phyloP scores from a whole-genome alignment of 2,113 vertebrate genomes.

The Stomatorhinus ivindoensis region DNA sequence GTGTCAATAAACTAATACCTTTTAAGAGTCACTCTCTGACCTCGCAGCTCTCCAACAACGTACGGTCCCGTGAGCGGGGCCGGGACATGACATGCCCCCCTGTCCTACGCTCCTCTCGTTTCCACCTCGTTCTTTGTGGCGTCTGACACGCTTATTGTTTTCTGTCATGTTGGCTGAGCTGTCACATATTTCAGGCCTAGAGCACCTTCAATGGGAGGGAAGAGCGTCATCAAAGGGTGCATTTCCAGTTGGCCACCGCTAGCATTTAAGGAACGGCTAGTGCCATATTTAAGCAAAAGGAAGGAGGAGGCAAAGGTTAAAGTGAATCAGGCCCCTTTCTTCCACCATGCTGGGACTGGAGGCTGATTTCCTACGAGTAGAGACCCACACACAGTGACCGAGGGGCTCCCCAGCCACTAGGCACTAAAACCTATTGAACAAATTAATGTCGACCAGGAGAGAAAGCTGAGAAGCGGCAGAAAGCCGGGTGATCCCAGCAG shows the following conservation, averaged over 20 bases:
- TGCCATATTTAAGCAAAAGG: background rate
- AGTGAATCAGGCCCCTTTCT: too few relatives aligned
- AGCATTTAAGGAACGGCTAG: background rate
- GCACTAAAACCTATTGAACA: slow-evolving; percentile 18
- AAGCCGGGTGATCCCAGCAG: background rate
- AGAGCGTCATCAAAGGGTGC: background rate
- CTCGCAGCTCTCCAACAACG: slow-evolving; percentile 43
- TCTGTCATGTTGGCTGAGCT: slow-evolving; percentile 7
- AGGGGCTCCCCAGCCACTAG: slow-evolving; percentile 16
- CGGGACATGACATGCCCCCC: slow-evolving; percentile 19
- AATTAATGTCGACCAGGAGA: slow-evolving; percentile 17
- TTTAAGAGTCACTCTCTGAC: slow-evolving; percentile 65
- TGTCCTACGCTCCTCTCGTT: background rate
- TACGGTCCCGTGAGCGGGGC: slow-evolving; percentile 48
- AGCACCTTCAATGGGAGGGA: background rate
- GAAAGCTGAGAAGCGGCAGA: background rate
- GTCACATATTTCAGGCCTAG: background rate
- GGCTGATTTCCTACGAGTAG: slow-evolving; percentile 14
- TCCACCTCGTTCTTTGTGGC: background rate
- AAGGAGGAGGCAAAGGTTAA: background rate
- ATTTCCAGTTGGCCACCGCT: background rate
- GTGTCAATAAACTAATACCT: slow-evolving; percentile 66
- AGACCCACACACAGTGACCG: background rate
- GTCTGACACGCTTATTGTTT: slow-evolving; percentile 5
- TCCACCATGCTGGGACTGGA: background rate